Conservation (phyloP, 2,797 vertebrate species). For the Amphiprion clarkii region DNA sequence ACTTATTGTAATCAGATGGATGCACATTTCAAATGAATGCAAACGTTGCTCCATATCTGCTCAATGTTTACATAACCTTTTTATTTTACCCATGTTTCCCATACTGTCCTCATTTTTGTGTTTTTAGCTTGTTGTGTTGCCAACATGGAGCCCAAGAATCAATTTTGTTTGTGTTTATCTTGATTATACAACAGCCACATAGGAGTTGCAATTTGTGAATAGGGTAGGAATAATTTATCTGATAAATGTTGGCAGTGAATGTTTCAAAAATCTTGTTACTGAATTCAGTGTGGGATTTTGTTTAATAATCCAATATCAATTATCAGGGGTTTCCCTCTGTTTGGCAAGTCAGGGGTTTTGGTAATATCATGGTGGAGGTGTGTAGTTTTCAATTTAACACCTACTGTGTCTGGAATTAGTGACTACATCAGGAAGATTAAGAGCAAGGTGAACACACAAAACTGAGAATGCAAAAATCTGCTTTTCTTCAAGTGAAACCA, state of each 20-base stretch:
- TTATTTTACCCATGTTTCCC: not conserved
- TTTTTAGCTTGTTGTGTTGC: not conserved
- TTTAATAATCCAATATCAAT: constrained; percentile 13
- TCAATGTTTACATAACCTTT: not conserved
- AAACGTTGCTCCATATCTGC: not conserved
- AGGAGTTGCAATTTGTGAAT: not conserved
- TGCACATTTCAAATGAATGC: not conserved
- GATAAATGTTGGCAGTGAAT: constrained; percentile 17
- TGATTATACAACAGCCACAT: not conserved
- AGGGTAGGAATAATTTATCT: not conserved
- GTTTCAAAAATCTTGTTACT: not conserved
- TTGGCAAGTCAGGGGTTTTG: constrained; percentile 1
- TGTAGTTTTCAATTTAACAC: not conserved
- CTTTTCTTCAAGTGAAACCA: constrained; percentile 39
- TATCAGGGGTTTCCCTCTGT: not conserved
- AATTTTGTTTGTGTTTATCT: not conserved
- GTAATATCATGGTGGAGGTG: constrained; percentile 3
- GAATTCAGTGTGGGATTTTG: not conserved
- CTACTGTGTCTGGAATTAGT: constrained; percentile 7
- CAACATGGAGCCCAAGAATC: not conserved
- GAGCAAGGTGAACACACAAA: constrained; percentile 33
- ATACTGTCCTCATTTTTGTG: not conserved
- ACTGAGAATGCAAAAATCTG: constrained; percentile 20
- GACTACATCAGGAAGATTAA: constrained; percentile 22
- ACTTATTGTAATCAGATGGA: not conserved